Percentiles rank a stretch among this genome's conserved stretches.
Evolutionary conservation across 2,888 invertebrate genomes (phyloP).

Genomic region (Eudasyphora cyanicolor): DNA sequence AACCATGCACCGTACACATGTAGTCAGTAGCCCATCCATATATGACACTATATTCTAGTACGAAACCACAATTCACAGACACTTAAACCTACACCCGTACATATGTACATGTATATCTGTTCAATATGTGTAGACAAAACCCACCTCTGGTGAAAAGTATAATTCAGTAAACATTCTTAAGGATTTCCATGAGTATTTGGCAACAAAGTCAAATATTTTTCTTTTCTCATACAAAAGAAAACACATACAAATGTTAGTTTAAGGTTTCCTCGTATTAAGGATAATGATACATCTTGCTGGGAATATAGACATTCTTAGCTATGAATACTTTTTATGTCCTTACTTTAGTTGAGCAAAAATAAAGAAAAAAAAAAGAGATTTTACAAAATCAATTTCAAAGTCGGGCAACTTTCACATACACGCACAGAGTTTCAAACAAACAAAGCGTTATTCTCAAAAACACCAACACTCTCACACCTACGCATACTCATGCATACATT

Average conservation of each 20-base stretch:
- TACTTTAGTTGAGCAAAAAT: neutral
- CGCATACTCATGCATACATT: slow-evolving; percentile 10
- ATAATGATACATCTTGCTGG: slow-evolving; percentile 47
- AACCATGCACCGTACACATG: too few relatives aligned
- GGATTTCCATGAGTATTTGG: neutral
- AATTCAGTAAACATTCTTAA: neutral
- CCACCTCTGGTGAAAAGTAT: neutral
- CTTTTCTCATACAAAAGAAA: neutral
- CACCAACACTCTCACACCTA: neutral
- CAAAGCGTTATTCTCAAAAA: slow-evolving; percentile 27
- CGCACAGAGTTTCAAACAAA: slow-evolving; percentile 17
- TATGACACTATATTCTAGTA: neutral
- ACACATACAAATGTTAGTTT: slow-evolving; percentile 30
- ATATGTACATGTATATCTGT: too few relatives aligned
- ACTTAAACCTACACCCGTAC: neutral
- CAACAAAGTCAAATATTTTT: neutral
- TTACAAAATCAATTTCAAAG: slow-evolving; percentile 52
- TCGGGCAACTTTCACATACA: slow-evolving; percentile 27
- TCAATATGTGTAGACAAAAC: too few relatives aligned
- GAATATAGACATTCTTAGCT: slow-evolving; percentile 1
- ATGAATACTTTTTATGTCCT: slow-evolving; percentile 4
- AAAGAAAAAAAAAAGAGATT: slow-evolving; percentile 7
- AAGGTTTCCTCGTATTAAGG: slow-evolving; percentile 39
- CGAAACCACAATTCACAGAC: neutral
- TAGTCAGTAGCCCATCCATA: neutral